These are phyloP conservation scores for Cheirogaleus medius DNA, from an alignment of 2,113 vertebrate species.

Conservation along the genomic window DNA sequence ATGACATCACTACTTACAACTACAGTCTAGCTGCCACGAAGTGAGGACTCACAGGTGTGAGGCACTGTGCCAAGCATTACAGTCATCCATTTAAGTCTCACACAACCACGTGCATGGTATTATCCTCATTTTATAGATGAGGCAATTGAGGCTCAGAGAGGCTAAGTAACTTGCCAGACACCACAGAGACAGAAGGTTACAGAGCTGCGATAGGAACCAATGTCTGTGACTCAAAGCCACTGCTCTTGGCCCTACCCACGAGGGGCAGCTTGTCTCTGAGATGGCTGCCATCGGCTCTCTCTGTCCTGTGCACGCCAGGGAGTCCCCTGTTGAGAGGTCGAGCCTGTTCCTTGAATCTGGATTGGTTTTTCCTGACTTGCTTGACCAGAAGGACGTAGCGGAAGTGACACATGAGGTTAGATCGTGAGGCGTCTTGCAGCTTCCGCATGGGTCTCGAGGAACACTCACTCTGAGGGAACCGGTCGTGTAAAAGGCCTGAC, in stretches of 20 bases:
- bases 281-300: neutral
- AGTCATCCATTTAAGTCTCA: neutral
- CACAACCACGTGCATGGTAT: neutral
- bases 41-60: neutral
- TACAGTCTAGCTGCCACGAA: neutral
- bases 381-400: neutral
- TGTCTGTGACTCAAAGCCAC: neutral
- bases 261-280: neutral
- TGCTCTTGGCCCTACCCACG: neutral
- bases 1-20: neutral
- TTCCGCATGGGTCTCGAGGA: neutral
- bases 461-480: neutral
- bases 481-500: neutral
- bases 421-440: neutral
- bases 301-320: fast-evolving
- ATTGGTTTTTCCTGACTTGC: neutral
- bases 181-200: neutral
- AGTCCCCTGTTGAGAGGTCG: neutral
- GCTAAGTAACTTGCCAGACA: neutral
- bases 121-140: neutral
- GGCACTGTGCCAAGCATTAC: neutral
- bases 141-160: neutral
- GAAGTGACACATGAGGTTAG: neutral
- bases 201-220: neutral
- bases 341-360: neutral